Base-by-base conservation (phyloP, 1,140 invertebrate genomes). In the Heliconius himera region DNA sequence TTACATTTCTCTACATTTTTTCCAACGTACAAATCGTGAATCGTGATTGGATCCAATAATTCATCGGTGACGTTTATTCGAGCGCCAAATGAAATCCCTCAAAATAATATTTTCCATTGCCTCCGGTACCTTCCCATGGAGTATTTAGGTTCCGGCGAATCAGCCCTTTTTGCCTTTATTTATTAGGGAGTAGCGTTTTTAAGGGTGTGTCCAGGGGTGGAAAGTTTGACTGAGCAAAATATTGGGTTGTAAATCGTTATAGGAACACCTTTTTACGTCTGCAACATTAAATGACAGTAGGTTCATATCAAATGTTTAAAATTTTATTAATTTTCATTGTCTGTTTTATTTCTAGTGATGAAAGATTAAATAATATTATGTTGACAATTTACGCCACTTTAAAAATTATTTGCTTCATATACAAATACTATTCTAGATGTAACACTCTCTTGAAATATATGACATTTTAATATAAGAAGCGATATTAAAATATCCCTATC, bases 1-100 rank as follows among this genome's bases (percentile, higher is more conserved):
- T 33, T 51, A 26, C 54, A 75, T 60, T 75, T 75, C 33, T 60
- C 29, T 66, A 41, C 36, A 38, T 73, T 78, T 78, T 38, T 73
- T 79, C 60, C 41, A 75, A 71, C 73, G 18, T 20, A 72, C 60
- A 77, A 79, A 79, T 79, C 78, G 70, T 60, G 36, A 70, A 75
- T 74, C 78, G 78, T 54, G 73, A 79, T 79, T 75, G 78, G 78
- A 75, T 74, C 36, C 73, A 79, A 79, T 79, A 79, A 79, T 75
- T 79, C 78, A 79, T 79, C n/a, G 51, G 33, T 49, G 77, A 54
- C 78, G 60, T 79, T 79, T 60, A 74, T 79, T 79, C 78, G 22
- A 8, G 73, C 73, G 46, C 36, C 73, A 60, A 73, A 74, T 74
- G 51, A 66, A 74, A 79, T 79, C 73, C 70, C 76, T 49, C 18